Percentiles rank a stretch among this genome's conserved stretches.
Evolutionary conservation across 2,797 vertebrate species (phyloP).

Genomic region (Eulemur rubriventer): DNA sequence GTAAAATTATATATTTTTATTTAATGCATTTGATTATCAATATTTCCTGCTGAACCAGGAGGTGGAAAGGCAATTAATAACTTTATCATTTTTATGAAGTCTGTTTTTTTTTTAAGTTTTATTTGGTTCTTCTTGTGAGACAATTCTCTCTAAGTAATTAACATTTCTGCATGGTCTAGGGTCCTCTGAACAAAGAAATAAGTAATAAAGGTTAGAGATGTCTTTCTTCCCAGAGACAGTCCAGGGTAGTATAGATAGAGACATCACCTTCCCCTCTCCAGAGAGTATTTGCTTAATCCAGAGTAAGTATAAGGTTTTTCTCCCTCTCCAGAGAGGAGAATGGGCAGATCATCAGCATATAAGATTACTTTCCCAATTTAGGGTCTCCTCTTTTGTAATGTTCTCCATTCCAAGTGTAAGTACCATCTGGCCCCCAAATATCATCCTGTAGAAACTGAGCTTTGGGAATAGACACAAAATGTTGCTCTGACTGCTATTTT

Average conservation of each 20-base stretch:
- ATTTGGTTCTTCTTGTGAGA: background rate
- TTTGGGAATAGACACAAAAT: background rate
- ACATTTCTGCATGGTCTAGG: background rate
- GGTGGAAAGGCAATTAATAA: background rate
- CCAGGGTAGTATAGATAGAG: background rate
- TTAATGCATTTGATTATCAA: background rate
- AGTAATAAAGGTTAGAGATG: background rate
- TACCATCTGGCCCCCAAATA: background rate
- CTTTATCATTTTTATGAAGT: background rate
- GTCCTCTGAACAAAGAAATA: background rate
- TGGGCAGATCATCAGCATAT: background rate
- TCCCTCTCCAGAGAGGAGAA: background rate
- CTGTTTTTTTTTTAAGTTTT: background rate
- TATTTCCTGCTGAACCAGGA: background rate
- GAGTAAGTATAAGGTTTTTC: background rate
- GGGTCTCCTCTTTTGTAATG: background rate
- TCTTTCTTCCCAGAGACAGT: background rate
- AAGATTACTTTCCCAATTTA: background rate
- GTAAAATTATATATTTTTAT: background rate
- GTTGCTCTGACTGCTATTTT: background rate
- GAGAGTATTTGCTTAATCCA: background rate
- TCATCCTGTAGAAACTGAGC: background rate
- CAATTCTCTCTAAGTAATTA: background rate
- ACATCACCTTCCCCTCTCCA: background rate
- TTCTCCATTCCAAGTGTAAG: background rate